phyloP scores from a whole-genome alignment of 2,113 vertebrate genomes.

The Crocuta crocuta region DNA sequence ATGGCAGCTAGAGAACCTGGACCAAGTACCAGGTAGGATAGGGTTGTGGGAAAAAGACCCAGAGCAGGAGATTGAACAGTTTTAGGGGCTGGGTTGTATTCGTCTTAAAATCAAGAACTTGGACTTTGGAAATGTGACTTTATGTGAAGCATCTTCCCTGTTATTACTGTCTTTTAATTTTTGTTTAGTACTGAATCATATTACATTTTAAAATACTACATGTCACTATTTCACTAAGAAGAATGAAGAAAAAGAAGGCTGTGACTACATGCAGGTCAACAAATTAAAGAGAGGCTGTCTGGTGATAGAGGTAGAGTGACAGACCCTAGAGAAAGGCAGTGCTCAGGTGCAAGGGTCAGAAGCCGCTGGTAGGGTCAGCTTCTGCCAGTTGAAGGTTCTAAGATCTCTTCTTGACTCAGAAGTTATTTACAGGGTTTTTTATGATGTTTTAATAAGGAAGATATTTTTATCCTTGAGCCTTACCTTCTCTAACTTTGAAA shows the following conservation, averaged over 20 bases:
- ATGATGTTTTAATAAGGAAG: background rate
- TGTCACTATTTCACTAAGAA: background rate
- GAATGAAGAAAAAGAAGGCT: background rate
- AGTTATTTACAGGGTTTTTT: background rate
- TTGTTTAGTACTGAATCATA: background rate
- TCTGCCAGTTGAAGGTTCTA: background rate
- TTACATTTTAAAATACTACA: constrained; percentile 41
- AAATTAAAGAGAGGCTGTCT: background rate
- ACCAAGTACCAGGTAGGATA: background rate
- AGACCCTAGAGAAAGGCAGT: background rate
- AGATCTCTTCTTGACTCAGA: constrained; percentile 27
- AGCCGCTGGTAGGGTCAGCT: background rate
- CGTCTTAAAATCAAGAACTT: background rate
- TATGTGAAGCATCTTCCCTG: background rate
- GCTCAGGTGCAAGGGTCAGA: background rate
- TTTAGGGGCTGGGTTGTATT: background rate
- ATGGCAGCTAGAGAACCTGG: background rate
- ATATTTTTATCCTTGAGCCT: background rate
- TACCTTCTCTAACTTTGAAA: background rate
- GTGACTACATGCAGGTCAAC: background rate
- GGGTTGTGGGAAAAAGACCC: background rate
- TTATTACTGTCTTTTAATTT: constrained; percentile 9
- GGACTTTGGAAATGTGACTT: constrained; percentile 36
- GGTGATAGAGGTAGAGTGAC: background rate
- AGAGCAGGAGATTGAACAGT: background rate